phyloP scores from a whole-genome alignment of 2,888 invertebrate genomes.

The Brachylomia viminalis region DNA sequence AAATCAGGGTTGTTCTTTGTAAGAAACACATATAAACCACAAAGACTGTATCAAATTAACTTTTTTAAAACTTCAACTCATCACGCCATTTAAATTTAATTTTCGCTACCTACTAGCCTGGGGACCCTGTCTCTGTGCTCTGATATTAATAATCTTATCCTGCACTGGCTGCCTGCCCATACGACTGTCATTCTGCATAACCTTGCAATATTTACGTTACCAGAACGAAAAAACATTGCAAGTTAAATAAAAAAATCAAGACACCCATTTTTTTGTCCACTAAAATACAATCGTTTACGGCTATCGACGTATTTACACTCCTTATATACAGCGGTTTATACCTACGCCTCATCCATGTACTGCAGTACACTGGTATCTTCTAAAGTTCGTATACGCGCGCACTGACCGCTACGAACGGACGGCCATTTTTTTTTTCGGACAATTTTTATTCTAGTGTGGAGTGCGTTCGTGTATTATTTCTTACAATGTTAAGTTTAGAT shows the following conservation, averaged over 20 bases:
- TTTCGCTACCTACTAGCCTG: not conserved
- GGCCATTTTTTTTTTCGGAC: conserved; percentile 11
- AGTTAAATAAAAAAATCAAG: conserved; percentile 1
- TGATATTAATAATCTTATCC: not conserved
- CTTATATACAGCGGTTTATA: conserved; percentile 63
- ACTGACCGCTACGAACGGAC: conserved; percentile 26
- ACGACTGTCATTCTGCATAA: not conserved
- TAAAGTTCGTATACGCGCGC: conserved; percentile 58
- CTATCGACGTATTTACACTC: conserved; percentile 40
- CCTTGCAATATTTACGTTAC: conserved; percentile 31
- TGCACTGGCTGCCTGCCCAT: not conserved
- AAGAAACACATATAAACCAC: not conserved
- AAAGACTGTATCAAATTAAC: not conserved
- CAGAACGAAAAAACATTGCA: not conserved
- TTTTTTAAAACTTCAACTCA: not conserved
- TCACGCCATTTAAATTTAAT: not conserved
- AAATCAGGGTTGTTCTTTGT: not conserved
- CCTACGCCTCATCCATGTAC: conserved; percentile 59
- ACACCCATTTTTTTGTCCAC: not conserved
- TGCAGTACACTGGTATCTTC: conserved; percentile 60
- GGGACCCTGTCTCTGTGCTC: no score
- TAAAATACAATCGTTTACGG: conserved; percentile 20
- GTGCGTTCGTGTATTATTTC: conserved; percentile 8
- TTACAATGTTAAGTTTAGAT: conserved; percentile 69
- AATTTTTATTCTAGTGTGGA: conserved; percentile 5